Base-by-base conservation (phyloP, 2,888 invertebrate genomes). In the Brachypalpus laphriformis region DNA sequence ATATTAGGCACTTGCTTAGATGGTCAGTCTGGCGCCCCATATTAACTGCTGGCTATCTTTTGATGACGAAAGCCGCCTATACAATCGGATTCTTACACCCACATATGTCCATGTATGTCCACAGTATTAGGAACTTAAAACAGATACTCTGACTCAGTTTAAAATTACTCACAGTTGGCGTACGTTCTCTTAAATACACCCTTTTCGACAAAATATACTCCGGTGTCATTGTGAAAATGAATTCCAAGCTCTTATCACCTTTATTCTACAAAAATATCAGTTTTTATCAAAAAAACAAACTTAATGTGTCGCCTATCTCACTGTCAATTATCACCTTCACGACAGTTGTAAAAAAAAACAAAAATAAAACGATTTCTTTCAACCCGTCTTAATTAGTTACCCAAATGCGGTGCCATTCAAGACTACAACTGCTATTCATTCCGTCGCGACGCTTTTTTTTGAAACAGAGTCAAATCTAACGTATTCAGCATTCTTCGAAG, bases 241-340 rank as follows among this genome's bases (percentile, higher is more conserved):
- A 16, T 47, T 14, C 34, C 11, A 56, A 34, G 3, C 2, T 54
- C 63, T 65, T 56, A 63, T 75, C 75, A 11, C 8, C 3, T 57
- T 57, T 37, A 28, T 47, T 75, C 56, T 75, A 47, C 11, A 34
- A 75, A 56, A 65, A 47, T 45, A 25, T 65, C 16, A 75, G 11
- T 11, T 56, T 56, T 75, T 75, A 75, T 75, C 75, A 57, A 59
- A 71, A 71, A 71, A 71, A 11, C 14, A 71, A 71, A 74, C 45
- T 20, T 16, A 34, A 22, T n/a, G 20, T 49, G 59, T 40, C 40
- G 25, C 59, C 11, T 61, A 49, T 37, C n/a, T 51, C n/a, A 28
- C 40, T 49, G n/a, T 49, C 49, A 72, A 63, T 63, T 34, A 42
- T 45, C 61, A 63, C 40, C n/a, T n/a, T 9, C 34, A 16, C 0